Evolutionary conservation across 2,113 vertebrate genomes (phyloP).

Genomic region (Oryzias javanicus): DNA sequence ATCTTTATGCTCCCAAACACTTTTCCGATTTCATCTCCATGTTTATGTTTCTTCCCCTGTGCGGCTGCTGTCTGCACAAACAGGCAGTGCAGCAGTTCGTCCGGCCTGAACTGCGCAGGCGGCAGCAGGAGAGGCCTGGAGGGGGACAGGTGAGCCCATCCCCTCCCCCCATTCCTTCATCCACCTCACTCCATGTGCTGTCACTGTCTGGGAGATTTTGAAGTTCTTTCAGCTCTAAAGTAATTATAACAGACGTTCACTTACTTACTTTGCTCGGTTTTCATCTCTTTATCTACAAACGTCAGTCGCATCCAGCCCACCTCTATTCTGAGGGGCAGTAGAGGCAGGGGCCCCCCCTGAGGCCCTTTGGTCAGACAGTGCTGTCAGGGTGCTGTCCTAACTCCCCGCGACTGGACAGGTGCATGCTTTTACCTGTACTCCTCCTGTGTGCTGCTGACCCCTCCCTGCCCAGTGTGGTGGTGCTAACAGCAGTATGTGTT

Average conservation of each 20-base stretch:
- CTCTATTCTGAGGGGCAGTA: slow-evolving; percentile 77
- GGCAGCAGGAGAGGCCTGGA: slow-evolving; percentile 87
- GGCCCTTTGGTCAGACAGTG: slow-evolving; percentile 64
- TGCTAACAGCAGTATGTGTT: too few species aligned
- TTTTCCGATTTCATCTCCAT: slow-evolving; percentile 41
- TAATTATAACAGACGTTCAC: background rate
- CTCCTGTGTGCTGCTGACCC: slow-evolving; percentile 16
- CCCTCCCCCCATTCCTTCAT: slow-evolving; percentile 26
- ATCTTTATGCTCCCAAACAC: slow-evolving; percentile 2
- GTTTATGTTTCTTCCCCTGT: slow-evolving; percentile 47
- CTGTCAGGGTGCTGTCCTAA: slow-evolving; percentile 68
- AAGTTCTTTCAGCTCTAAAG: too few species aligned
- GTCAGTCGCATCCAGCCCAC: slow-evolving; percentile 77
- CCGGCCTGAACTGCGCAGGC: slow-evolving; percentile 87
- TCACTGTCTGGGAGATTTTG: background rate
- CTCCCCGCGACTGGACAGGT: slow-evolving; percentile 73
- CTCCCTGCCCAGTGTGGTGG: slow-evolving; percentile 11
- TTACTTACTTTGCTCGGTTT: slow-evolving; percentile 9
- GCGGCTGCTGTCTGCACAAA: slow-evolving; percentile 73
- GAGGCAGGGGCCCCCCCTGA: slow-evolving; percentile 67
- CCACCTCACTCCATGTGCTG: background rate
- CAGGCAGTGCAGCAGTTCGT: slow-evolving; percentile 89
- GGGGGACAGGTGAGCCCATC: slow-evolving; percentile 86
- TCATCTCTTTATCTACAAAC: slow-evolving; percentile 38
- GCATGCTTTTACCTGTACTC: slow-evolving; percentile 50